These are phyloP conservation scores for Plebejus melissa DNA, from an alignment of 2,888 invertebrate genomes.

Conservation along the genomic window DNA sequence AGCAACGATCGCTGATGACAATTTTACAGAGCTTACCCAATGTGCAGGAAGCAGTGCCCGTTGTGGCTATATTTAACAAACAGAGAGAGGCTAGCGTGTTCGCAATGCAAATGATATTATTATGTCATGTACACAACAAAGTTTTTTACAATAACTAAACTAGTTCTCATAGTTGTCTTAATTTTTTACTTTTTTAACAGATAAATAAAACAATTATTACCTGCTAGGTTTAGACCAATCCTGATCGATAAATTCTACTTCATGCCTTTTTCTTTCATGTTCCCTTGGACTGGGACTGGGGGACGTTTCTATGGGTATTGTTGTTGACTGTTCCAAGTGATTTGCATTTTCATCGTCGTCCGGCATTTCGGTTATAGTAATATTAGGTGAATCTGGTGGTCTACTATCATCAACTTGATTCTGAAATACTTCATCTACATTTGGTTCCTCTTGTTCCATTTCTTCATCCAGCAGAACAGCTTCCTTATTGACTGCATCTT, in stretches of 20 bases:
- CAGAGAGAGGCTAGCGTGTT: conserved; percentile 66
- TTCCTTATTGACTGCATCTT: conserved; percentile 55
- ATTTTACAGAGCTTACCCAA: conserved; percentile 74
- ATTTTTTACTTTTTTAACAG: conserved; percentile 20
- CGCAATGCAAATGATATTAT: conserved; percentile 67
- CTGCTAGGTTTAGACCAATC: conserved; percentile 75
- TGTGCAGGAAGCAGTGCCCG: conserved; percentile 69
- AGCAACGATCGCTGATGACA: conserved; percentile 75
- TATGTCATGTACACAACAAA: conserved; percentile 57
- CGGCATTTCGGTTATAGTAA: conserved; percentile 72
- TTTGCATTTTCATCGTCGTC: conserved; percentile 62
- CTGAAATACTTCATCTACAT: conserved; percentile 67
- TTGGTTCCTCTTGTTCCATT: conserved; percentile 65
- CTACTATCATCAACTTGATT: conserved; percentile 62
- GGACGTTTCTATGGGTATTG: conserved; percentile 64
- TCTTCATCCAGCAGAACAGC: conserved; percentile 61
- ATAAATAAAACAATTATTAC: conserved; percentile 47
- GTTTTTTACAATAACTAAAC: conserved; percentile 38
- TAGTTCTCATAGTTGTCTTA: conserved; percentile 30
- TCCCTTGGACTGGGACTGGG: conserved; percentile 65
- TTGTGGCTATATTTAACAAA: conserved; percentile 71
- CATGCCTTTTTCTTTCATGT: conserved; percentile 47
- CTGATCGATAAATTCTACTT: conserved; percentile 50
- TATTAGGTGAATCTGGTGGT: conserved; percentile 63
- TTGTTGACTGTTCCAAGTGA: conserved; percentile 49